phyloP scores from a whole-genome alignment of 2,113 vertebrate species.

The Xenopus laevis region DNA sequence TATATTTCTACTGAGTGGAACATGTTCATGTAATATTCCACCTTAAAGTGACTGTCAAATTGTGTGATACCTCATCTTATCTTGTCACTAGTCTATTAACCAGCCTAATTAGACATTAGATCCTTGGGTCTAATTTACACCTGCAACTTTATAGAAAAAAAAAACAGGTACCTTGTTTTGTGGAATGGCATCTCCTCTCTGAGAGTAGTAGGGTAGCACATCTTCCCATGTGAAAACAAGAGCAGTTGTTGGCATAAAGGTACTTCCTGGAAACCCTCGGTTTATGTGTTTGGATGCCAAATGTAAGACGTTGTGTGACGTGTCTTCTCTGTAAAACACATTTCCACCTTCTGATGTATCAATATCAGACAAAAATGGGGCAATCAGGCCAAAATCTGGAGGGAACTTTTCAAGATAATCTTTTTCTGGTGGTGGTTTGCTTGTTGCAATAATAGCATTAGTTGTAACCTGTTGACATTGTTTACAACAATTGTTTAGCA shows the following conservation, averaged over 20 bases:
- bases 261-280: slow-evolving; percentile 70
- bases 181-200: slow-evolving; percentile 49
- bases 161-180: slow-evolving; percentile 65
- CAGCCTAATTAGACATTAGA: no score
- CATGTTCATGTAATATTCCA: no score
- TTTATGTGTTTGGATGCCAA: slow-evolving; percentile 67
- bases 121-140: no score
- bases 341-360: slow-evolving; percentile 79
- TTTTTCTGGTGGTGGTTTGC: slow-evolving; percentile 66
- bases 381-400: slow-evolving; percentile 74
- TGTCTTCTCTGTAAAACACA: slow-evolving; percentile 80
- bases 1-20: no score
- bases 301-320: slow-evolving; percentile 59
- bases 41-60: no score
- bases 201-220: slow-evolving; percentile 61
- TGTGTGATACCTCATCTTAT: no score
- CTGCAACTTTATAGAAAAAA: neutral
- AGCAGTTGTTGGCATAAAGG: slow-evolving; percentile 66
- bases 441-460: slow-evolving; percentile 81
- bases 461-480: slow-evolving; percentile 69
- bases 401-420: slow-evolving; percentile 75
- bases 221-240: slow-evolving; percentile 81
- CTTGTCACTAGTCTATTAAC: no score
- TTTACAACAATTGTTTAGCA: no score
- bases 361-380: slow-evolving; percentile 81